Evolutionary conservation across 2,797 vertebrate species (phyloP).

Genomic region (Leucoraja ocellata): DNA sequence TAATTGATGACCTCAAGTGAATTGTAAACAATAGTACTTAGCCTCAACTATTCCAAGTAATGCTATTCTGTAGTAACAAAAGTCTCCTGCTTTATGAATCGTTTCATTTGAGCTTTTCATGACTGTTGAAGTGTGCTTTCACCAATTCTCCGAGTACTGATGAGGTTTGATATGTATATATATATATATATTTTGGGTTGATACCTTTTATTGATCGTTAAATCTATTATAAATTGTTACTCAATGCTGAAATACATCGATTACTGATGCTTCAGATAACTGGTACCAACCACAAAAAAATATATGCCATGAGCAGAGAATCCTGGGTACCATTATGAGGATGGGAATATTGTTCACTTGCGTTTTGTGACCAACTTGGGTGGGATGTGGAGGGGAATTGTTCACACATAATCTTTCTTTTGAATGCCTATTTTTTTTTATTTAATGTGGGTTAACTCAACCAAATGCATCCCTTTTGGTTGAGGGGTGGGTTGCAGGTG

Average conservation of each 20-base stretch:
- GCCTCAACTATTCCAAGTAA: neutral
- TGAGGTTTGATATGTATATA: no score
- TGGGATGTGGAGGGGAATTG: no score
- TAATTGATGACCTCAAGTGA: neutral
- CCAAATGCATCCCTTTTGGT: neutral
- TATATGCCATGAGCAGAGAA: neutral
- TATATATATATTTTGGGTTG: conserved; percentile 14
- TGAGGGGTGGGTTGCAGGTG: neutral
- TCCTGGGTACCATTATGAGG: neutral
- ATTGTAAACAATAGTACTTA: neutral
- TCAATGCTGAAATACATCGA: neutral
- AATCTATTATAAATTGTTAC: neutral
- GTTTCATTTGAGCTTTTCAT: neutral
- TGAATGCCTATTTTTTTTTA: neutral
- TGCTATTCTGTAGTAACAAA: neutral
- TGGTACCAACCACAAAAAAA: neutral
- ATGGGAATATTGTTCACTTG: neutral
- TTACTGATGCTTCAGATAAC: neutral
- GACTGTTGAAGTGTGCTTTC: neutral
- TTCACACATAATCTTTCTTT: neutral
- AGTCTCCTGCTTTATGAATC: neutral
- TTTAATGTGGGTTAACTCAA: no score
- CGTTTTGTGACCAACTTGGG: neutral
- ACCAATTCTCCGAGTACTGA: neutral
- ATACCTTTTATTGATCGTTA: neutral